Conservation (phyloP, 2,113 vertebrate genomes). For the Drymodes brunneopygia region DNA sequence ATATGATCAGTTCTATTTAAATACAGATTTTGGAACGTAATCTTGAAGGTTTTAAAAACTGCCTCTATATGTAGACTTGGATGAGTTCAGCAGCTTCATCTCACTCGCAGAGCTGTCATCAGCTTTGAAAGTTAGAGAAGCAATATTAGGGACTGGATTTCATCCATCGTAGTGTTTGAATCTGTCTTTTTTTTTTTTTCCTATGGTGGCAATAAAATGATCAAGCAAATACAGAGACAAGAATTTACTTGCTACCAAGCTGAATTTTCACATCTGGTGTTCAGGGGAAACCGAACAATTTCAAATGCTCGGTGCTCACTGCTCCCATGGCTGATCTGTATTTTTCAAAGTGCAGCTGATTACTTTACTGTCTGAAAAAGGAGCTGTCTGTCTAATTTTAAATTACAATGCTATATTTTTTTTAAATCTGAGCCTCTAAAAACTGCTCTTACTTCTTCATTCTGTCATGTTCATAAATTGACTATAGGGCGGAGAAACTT, state of each 20-base stretch:
- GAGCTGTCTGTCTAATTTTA: conserved; percentile 15
- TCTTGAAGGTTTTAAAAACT: not conserved
- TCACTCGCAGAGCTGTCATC: not conserved
- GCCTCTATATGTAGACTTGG: not conserved
- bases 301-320: not conserved
- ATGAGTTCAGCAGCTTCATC: not conserved
- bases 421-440: not conserved
- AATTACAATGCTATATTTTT: not conserved
- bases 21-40: not conserved
- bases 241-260: not conserved
- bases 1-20: conserved; percentile 1
- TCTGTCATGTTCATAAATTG: not conserved
- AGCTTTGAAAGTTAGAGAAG: not conserved
- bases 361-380: not conserved
- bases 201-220: not conserved
- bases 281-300: not conserved
- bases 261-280: not conserved
- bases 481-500: not conserved
- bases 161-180: not conserved
- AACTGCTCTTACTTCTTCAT: not conserved
- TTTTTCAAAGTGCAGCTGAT: conserved; percentile 19
- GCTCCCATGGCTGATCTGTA: not conserved
- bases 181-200: not conserved
- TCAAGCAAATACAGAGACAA: not conserved
- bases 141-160: not conserved